Conservation (phyloP, 2,888 invertebrate genomes). For the Germaria angustata region DNA sequence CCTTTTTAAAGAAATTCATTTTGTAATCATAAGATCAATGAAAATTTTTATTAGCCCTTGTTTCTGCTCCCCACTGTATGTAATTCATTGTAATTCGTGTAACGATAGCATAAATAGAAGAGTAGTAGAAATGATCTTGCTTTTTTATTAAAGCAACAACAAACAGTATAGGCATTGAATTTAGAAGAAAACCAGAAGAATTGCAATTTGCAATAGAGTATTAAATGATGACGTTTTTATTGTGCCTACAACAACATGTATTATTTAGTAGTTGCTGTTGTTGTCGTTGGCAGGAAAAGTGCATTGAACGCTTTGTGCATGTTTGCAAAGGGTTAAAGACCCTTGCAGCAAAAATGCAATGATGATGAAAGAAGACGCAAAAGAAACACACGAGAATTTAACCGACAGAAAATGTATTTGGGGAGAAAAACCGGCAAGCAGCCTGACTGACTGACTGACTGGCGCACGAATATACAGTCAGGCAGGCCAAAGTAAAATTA, state of each 20-base stretch:
- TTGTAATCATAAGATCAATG: too few relatives aligned
- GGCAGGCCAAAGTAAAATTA: constrained; percentile 13
- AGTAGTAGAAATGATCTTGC: constrained; percentile 40
- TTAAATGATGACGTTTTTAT: constrained; percentile 66
- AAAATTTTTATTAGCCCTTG: too few relatives aligned
- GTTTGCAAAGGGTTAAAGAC: constrained; percentile 76
- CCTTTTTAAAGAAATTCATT: neutral
- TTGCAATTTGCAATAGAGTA: constrained; percentile 60
- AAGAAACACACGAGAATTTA: neutral
- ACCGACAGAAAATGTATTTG: constrained; percentile 1
- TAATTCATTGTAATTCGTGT: neutral
- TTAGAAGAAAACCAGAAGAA: constrained; percentile 23
- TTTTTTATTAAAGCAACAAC: constrained; percentile 8
- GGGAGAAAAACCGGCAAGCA: neutral
- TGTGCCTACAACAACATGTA: constrained; percentile 46
- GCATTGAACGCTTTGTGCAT: constrained; percentile 72
- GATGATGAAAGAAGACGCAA: constrained; percentile 19
- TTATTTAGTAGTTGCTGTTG: constrained; percentile 10
- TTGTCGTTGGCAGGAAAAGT: constrained; percentile 49
- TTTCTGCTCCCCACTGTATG: constrained; percentile 3
- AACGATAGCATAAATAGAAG: neutral
- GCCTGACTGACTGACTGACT: neutral
- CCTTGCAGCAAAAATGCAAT: constrained; percentile 68
- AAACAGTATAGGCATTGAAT: neutral
- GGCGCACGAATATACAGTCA: neutral